These are phyloP conservation scores for Aphidius gifuensis DNA, from an alignment of 1,140 invertebrate species.

Conservation along the genomic window DNA sequence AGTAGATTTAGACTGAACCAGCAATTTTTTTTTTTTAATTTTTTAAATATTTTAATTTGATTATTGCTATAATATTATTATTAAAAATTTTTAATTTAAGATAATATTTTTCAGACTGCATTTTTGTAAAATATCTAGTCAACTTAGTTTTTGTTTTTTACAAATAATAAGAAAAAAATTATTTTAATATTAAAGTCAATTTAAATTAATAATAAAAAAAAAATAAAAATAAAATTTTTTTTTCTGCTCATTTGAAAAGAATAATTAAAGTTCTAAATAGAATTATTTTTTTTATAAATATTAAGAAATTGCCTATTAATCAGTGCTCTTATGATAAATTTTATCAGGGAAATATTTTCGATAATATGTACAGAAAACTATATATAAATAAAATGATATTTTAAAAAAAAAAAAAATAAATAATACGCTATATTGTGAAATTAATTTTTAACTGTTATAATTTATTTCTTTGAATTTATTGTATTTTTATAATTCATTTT, in stretches of 20 bases:
- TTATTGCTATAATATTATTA: no score
- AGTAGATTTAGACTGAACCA: no score
- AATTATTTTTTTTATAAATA: slow-evolving; percentile 4
- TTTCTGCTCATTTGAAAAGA: no score
- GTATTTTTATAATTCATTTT: slow-evolving; percentile 39
- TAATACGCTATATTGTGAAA: slow-evolving; percentile 3
- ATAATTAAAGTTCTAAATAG: slow-evolving; percentile 14
- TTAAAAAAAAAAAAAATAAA: slow-evolving; percentile 35
- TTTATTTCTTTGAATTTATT: slow-evolving; percentile 3
- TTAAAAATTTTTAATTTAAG: not conserved
- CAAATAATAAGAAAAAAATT: no score
- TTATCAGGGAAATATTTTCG: slow-evolving; percentile 35
- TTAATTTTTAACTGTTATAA: slow-evolving; percentile 5
- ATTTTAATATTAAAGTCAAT: no score
- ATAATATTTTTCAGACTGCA: not conserved
- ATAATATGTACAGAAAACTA: slow-evolving; percentile 35
- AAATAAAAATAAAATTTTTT: no score
- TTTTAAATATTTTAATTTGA: no score
- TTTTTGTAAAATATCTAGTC: slow-evolving; percentile 46
- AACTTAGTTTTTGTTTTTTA: slow-evolving; percentile 28
- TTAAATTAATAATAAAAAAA: no score
- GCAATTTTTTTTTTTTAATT: no score
- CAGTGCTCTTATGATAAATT: slow-evolving; percentile 50
- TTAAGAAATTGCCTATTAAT: slow-evolving; percentile 28
- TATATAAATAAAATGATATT: slow-evolving; percentile 55